Base-by-base conservation (phyloP, 2,797 vertebrate species). In the Fratercula arctica region DNA sequence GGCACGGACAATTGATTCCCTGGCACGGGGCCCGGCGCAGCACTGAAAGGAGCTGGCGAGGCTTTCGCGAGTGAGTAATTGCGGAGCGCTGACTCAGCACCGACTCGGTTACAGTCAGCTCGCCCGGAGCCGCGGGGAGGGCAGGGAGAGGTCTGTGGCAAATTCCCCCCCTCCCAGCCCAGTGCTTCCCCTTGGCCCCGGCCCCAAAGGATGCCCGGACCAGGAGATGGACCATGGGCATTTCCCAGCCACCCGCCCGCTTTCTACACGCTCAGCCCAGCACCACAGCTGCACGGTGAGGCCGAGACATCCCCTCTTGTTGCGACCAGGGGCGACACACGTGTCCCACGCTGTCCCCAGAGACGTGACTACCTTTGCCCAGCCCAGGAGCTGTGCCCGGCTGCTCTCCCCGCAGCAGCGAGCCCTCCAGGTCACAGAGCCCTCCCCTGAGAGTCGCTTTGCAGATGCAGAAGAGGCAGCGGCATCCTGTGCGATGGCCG, bases 31-130 rank as follows among this genome's bases (percentile, higher is more conserved):
- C 93, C 85, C n/a, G 1, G 74, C n/a, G 4, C 11, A 0, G 60
- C 81, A 33, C 48, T 10, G 68, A 37, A 48, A 67, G 61, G 74
- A 89, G 95, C 54, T 67, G 28, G 59, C 14, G 4, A 77, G 37
- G 46, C 13, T 80, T n/a, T 77, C 4, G 26, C 7, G 1, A 41
- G 64, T 89, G 93, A 96, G 80, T 74, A 91, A 88, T 69, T 33
- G 79, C 63, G 0, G 35, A 80, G 67, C 4, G 85, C 85, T 91
- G 92, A 91, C 83, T 94, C 96, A 89, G 96, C 95, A 85, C 28
- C 43, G 0, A 60, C 87, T 57, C 13, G 0, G 57, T 37, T 33
- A 53, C 85, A 74, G 85, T 59, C 85, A 57, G 85, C 80, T 11
- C 24, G 4, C 67, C 70, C 59, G 0, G 63, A 84, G 75, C 53